Conservation (phyloP, 1,140 invertebrate genomes). For the Drosophila kurseongensis region DNA sequence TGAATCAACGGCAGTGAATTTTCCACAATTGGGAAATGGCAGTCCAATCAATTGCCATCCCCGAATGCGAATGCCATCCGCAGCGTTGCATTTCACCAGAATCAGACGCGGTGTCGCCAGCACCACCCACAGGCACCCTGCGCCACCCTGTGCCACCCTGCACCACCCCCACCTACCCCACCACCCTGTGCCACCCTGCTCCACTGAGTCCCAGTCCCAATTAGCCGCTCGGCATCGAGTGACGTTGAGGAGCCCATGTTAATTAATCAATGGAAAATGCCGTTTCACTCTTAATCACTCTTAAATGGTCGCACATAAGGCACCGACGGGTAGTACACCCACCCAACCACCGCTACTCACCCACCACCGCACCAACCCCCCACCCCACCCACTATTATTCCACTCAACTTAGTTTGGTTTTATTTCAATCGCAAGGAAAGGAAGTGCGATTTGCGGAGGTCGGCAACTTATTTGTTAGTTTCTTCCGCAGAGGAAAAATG, state of each 20-base stretch:
- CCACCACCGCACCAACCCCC: constrained; percentile 6
- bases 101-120: constrained; percentile 79
- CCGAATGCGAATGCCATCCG: background rate
- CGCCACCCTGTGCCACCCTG: background rate
- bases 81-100: constrained; percentile 66
- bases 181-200: background rate
- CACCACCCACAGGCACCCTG: constrained; percentile 9
- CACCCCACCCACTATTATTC: background rate
- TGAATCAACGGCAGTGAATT: constrained; percentile 58
- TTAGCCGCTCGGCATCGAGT: constrained; percentile 48
- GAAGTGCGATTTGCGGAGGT: no score
- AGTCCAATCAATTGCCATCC: constrained; percentile 1
- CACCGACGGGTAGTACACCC: constrained; percentile 1
- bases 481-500: no score
- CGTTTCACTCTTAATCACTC: constrained; percentile 56
- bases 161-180: background rate
- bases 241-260: constrained; percentile 35
- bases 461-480: no score
- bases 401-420: background rate
- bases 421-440: no score
- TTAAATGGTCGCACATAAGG: constrained; percentile 33
- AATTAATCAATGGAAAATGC: constrained; percentile 61
- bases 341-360: constrained; percentile 4
- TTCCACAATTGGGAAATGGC: constrained; percentile 36
- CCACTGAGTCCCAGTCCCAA: constrained; percentile 20